A percentile compares a stretch with the other conserved stretches of the same genome.
phyloP scores from a whole-genome alignment of 1,140 invertebrate genomes.

The Tetramorium parvispinum region DNA sequence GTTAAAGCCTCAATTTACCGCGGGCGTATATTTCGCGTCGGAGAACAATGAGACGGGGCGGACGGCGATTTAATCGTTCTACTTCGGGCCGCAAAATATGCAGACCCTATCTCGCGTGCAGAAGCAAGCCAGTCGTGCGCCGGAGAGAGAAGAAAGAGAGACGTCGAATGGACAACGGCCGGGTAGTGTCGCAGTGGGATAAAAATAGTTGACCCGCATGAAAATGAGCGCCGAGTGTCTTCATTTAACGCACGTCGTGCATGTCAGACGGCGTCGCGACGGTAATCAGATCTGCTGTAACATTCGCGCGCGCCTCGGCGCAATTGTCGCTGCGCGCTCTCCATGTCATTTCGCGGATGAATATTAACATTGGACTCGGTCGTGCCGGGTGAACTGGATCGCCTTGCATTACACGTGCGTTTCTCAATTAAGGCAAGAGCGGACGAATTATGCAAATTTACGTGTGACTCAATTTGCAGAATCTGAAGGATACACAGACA shows the following conservation, averaged over 20 bases:
- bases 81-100: slow-evolving; percentile 33
- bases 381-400: slow-evolving; percentile 5
- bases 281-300: slow-evolving; percentile 36
- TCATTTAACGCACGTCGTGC: slow-evolving; percentile 4
- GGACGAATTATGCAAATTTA: slow-evolving; percentile 19
- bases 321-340: slow-evolving; percentile 9
- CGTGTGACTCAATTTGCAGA: background rate
- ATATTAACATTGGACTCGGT: slow-evolving; percentile 42
- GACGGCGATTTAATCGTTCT: background rate
- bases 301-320: background rate
- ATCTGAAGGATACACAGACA: slow-evolving; percentile 11
- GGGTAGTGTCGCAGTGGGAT: slow-evolving; percentile 26
- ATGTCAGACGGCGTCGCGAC: slow-evolving; percentile 43
- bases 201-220: slow-evolving; percentile 63
- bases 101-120: slow-evolving; percentile 19
- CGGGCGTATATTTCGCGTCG: slow-evolving; percentile 3
- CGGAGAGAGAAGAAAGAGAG: background rate
- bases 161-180: slow-evolving; percentile 35
- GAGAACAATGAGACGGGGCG: background rate
- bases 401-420: slow-evolving; percentile 7
- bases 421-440: slow-evolving; percentile 22
- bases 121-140: slow-evolving; percentile 15
- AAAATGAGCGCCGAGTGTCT: slow-evolving; percentile 46
- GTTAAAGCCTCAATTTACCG: slow-evolving; percentile 4
- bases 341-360: slow-evolving; percentile 25